These are phyloP conservation scores for Orchesellides sinensis DNA, from an alignment of 2,888 invertebrate genomes.

Conservation along the genomic window DNA sequence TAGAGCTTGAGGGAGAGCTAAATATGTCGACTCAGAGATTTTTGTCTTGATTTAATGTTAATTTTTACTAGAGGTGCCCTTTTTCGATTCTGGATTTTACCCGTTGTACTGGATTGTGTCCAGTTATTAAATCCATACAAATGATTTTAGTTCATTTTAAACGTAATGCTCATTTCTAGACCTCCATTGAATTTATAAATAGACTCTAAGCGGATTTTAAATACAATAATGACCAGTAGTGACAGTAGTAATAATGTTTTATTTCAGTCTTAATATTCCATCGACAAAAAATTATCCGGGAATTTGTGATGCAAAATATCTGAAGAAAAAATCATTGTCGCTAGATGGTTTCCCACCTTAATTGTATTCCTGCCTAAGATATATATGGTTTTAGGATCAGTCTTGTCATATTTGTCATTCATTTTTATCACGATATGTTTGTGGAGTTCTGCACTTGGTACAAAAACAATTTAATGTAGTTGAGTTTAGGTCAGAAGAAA, in stretches of 20 bases:
- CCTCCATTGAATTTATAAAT: constrained; percentile 50
- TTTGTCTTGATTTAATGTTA: too few species aligned
- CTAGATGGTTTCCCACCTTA: constrained; percentile 43
- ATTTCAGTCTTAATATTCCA: constrained; percentile 10
- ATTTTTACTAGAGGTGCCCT: too few species aligned
- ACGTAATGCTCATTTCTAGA: constrained; percentile 67
- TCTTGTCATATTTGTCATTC: constrained; percentile 54
- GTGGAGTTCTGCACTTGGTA: constrained; percentile 52
- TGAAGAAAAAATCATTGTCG: not conserved
- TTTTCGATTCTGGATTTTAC: too few species aligned
- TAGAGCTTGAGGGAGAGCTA: too few species aligned
- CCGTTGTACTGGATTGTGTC: too few species aligned
- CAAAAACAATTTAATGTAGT: constrained; percentile 34
- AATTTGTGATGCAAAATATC: not conserved
- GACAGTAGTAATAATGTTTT: not conserved
- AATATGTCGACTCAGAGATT: too few species aligned
- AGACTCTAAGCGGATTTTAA: too few species aligned
- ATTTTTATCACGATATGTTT: constrained; percentile 27
- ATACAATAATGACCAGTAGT: not conserved
- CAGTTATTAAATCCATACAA: constrained; percentile 57
- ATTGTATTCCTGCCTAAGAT: constrained; percentile 23
- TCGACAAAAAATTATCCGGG: constrained; percentile 1
- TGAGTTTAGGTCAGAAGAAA: not conserved
- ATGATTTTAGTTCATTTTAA: constrained; percentile 65
- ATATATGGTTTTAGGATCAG: not conserved